Evolutionary conservation across 2,113 vertebrate genomes (phyloP).

Genomic region (Colossoma macropomum): DNA sequence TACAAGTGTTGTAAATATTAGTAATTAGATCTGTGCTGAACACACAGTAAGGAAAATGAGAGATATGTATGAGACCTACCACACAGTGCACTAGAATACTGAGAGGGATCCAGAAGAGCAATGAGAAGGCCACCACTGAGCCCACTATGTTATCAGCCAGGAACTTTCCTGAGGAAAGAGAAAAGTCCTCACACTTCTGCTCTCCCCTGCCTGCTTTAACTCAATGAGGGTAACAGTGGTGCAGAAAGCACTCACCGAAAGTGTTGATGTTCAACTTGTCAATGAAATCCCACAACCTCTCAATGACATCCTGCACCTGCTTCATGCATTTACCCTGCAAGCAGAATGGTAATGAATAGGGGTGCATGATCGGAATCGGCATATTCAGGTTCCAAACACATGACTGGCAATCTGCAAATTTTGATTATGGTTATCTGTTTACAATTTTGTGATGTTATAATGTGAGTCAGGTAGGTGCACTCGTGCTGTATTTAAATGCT

Average conservation of each 20-base stretch:
- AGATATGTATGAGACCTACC: conserved; percentile 78
- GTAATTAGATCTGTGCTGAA: background rate
- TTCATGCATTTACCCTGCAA: conserved; percentile 94
- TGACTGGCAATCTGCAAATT: no score
- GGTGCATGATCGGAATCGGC: background rate
- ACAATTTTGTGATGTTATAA: no score
- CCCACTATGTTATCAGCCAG: conserved; percentile 96
- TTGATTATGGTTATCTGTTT: no score
- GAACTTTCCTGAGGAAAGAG: conserved; percentile 83
- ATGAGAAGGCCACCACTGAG: conserved; percentile 93
- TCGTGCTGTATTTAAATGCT: no score
- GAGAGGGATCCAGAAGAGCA: conserved; percentile 94
- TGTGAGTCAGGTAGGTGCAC: no score
- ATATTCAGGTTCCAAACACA: no score
- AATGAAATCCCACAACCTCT: conserved; percentile 98
- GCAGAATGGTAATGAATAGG: background rate
- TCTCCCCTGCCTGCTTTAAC: background rate
- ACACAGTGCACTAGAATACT: conserved; percentile 96
- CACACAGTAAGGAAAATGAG: background rate
- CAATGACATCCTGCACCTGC: conserved; percentile 94
- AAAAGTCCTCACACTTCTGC: background rate
- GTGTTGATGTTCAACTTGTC: conserved; percentile 96
- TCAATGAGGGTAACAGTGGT: background rate
- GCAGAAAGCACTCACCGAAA: conserved; percentile 76
- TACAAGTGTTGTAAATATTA: background rate